Percentiles rank a stretch among this genome's conserved stretches.
phyloP scores from a whole-genome alignment of 2,113 vertebrate genomes.

The Dicaeum eximium region DNA sequence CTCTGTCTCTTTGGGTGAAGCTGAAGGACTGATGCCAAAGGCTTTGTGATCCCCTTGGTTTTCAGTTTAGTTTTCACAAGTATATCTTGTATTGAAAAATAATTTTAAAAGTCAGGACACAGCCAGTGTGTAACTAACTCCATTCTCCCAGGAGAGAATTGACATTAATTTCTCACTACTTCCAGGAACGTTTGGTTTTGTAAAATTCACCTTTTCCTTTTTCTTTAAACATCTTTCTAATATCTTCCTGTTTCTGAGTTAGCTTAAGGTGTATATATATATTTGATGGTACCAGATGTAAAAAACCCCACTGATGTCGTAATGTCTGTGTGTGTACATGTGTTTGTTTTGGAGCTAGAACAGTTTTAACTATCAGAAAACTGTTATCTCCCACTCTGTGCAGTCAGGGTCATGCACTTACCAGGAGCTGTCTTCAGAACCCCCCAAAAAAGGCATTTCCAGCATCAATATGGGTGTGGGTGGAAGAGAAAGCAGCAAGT shows the following conservation, averaged over 20 bases:
- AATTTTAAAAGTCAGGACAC: not conserved
- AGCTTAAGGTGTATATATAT: not conserved
- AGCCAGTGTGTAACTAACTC: not conserved
- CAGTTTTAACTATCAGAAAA: not conserved
- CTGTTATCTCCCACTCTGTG: rapidly evolving
- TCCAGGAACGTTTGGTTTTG: not conserved
- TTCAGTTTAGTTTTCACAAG: not conserved
- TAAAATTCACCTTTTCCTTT: not conserved
- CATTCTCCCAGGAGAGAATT: not conserved
- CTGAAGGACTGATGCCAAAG: not conserved
- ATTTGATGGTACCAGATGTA: not conserved
- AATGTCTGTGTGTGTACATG: not conserved
- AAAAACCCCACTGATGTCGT: not conserved
- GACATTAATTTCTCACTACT: not conserved
- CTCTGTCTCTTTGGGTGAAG: not conserved
- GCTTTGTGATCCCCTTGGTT: not conserved
- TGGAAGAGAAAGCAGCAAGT: not conserved
- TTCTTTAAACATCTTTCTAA: not conserved
- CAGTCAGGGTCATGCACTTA: not conserved
- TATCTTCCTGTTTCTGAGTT: not conserved
- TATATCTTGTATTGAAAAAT: not conserved
- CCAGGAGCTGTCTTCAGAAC: not conserved
- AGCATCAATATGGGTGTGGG: not conserved
- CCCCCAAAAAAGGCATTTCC: not conserved
- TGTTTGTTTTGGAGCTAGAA: conserved; percentile 14